Conservation (phyloP, 2,113 vertebrate species). For the Charina bottae region DNA sequence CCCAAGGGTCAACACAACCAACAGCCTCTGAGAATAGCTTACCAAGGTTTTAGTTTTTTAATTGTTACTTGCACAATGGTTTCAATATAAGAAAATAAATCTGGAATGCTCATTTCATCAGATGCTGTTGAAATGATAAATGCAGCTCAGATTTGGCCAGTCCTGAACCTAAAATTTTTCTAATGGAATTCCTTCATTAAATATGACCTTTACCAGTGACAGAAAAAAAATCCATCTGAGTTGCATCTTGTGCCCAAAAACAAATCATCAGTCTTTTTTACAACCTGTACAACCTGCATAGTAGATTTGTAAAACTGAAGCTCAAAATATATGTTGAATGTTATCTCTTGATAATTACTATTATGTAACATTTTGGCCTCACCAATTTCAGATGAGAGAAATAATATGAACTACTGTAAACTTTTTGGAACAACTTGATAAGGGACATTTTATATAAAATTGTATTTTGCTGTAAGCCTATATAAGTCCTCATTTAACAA, state of each 20-base stretch:
- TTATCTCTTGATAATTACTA: background rate
- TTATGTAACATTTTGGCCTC: background rate
- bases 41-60: background rate
- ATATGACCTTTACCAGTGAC: conserved; percentile 12
- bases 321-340: background rate
- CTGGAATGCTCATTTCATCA: background rate
- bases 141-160: background rate
- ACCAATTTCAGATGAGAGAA: background rate
- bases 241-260: conserved; percentile 12
- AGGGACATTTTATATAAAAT: background rate
- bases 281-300: background rate
- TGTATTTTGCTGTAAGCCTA: background rate
- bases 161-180: background rate
- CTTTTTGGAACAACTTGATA: background rate
- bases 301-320: background rate
- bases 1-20: background rate
- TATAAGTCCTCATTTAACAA: background rate
- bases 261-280: conserved; percentile 17
- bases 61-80: background rate
- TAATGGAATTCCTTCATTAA: conserved; percentile 24
- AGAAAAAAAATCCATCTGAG: background rate
- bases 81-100: background rate
- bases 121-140: background rate
- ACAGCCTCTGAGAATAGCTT: background rate
- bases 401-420: background rate